Evolutionary conservation across 1,140 invertebrate species (phyloP).

Genomic region (Doryteuthis pealeii): DNA sequence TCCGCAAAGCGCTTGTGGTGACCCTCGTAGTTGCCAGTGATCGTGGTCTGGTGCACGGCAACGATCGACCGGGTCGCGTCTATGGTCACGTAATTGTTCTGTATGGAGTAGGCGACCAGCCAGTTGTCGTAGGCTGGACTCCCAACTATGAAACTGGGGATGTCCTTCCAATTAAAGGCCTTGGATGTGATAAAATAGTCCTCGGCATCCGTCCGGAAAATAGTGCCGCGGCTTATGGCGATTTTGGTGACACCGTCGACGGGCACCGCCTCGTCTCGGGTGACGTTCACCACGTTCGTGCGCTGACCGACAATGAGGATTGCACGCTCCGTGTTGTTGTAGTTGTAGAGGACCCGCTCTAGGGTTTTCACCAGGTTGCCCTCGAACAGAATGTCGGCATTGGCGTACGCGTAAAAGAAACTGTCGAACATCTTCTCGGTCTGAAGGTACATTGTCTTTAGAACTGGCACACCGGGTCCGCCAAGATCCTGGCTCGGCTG

Average conservation of each 20-base stretch:
- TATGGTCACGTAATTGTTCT: conserved; percentile 27
- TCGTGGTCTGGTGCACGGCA: conserved; percentile 43
- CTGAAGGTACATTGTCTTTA: conserved; percentile 37
- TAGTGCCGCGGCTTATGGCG: conserved; percentile 23
- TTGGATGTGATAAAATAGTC: conserved; percentile 41
- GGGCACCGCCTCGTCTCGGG: conserved; percentile 23
- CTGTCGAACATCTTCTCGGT: conserved; percentile 26
- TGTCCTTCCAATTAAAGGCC: conserved; percentile 34
- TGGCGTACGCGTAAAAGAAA: conserved; percentile 39
- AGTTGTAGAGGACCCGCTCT: conserved; percentile 14
- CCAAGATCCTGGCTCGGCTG: conserved; percentile 15
- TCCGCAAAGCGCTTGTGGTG: conserved; percentile 24
- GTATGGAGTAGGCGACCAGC: conserved; percentile 32
- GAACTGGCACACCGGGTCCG: conserved; percentile 24
- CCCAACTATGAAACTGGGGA: conserved; percentile 43
- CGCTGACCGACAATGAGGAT: conserved; percentile 29
- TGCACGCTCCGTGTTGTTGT: conserved; percentile 9
- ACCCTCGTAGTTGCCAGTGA: conserved; percentile 36
- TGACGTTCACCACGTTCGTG: conserved; percentile 35
- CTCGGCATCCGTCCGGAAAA: conserved; percentile 35
- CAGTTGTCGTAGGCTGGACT: conserved; percentile 43
- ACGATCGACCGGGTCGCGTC: conserved; percentile 35
- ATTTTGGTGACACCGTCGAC: conserved; percentile 21
- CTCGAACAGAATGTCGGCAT: conserved; percentile 43
- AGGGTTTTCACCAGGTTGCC: conserved; percentile 29